Evolutionary conservation across 2,888 invertebrate genomes (phyloP).

Genomic region (Leucophenga maculata): DNA sequence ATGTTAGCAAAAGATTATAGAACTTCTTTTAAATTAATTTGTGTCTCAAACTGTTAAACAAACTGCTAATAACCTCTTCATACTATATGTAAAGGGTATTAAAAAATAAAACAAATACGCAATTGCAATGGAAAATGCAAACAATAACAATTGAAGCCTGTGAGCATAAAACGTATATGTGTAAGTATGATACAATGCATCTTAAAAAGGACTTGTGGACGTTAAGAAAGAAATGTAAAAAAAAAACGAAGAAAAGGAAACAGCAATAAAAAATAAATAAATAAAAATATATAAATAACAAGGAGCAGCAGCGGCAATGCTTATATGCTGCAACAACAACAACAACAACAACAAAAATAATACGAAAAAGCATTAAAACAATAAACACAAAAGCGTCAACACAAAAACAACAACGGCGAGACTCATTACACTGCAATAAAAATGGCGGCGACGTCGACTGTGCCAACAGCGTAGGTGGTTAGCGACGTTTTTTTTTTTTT

Average conservation of each 20-base stretch:
- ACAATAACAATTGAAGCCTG: not conserved
- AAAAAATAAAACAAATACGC: not conserved
- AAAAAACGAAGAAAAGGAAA: not conserved
- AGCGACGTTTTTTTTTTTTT: not conserved
- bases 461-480: not conserved
- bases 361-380: not conserved
- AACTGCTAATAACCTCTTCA: no score
- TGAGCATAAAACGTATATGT: not conserved
- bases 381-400: not conserved
- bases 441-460: conserved; percentile 31
- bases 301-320: conserved; percentile 5
- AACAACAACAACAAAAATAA: conserved; percentile 6
- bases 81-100: no score
- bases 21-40: no score
- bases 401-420: conserved; percentile 11
- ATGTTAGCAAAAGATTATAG: no score
- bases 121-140: not conserved
- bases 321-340: not conserved
- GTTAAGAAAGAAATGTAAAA: not conserved
- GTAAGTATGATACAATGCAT: no score
- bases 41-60: not conserved
- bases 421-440: conserved; percentile 59
- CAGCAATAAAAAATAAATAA: conserved; percentile 4
- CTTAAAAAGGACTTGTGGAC: no score
- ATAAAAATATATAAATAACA: conserved; percentile 11